Conservation (phyloP, 1,140 invertebrate genomes). For the Caenorhabditis tropicalis region DNA sequence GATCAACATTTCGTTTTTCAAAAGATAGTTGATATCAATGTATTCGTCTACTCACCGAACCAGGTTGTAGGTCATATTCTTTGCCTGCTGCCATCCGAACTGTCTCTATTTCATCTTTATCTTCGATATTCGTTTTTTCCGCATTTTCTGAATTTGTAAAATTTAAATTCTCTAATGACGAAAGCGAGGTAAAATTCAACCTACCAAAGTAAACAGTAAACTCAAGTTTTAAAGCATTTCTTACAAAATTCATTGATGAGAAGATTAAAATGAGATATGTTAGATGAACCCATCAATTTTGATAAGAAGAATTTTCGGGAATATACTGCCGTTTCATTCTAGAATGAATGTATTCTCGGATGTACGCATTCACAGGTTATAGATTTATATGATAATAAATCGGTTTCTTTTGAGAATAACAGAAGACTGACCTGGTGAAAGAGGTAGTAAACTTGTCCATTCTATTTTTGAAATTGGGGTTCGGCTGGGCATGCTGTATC, state of each 20-base stretch:
- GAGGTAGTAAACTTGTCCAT: constrained; percentile 1
- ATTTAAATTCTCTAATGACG: background rate
- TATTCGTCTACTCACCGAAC: background rate
- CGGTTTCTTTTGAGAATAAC: background rate
- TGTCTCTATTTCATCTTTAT: background rate
- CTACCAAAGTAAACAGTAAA: too few relatives aligned
- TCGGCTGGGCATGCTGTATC: background rate
- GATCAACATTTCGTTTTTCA: background rate
- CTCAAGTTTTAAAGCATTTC: background rate
- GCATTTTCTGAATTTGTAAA: background rate
- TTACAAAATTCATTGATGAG: background rate
- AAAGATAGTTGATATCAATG: background rate
- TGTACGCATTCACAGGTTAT: too few relatives aligned
- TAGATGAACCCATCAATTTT: too few relatives aligned
- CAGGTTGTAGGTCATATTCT: constrained; percentile 27
- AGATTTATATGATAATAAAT: too few relatives aligned
- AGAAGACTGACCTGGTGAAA: background rate
- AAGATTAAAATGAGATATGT: too few relatives aligned
- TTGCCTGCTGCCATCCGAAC: background rate
- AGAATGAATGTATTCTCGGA: too few relatives aligned
- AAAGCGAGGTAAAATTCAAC: background rate
- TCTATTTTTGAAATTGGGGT: constrained; percentile 3
- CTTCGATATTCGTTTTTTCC: background rate
- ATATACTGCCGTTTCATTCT: too few relatives aligned
- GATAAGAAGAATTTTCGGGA: too few relatives aligned